Percentiles rank a stretch among this genome's conserved stretches.
phyloP scores from a whole-genome alignment of 2,888 invertebrate genomes.

The Arrhopalites spinosus region DNA sequence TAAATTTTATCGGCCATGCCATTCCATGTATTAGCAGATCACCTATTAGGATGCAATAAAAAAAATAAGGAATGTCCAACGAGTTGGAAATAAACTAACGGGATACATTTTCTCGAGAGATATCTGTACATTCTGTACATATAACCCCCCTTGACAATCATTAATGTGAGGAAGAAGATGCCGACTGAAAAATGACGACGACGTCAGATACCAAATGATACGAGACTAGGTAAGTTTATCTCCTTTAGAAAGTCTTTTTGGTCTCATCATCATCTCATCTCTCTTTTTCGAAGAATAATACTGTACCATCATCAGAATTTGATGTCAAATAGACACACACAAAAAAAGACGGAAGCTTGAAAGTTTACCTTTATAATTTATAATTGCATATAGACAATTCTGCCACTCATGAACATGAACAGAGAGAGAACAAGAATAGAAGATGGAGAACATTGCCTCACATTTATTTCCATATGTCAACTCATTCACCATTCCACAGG shows the following conservation, averaged over 20 bases:
- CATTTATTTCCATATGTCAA: slow-evolving; percentile 5
- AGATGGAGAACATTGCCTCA: neutral
- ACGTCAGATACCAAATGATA: neutral
- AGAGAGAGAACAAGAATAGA: no score
- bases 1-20: no score
- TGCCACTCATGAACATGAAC: no score
- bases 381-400: neutral
- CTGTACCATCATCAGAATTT: no score
- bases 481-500: neutral
- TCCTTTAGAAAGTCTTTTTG: no score
- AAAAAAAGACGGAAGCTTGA: slow-evolving; percentile 5
- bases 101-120: neutral
- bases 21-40: slow-evolving; percentile 12
- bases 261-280: no score
- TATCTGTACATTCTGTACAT: neutral
- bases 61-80: slow-evolving; percentile 26
- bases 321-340: no score
- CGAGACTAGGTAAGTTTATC: neutral
- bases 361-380: slow-evolving; percentile 6
- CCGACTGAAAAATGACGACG: neutral
- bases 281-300: no score
- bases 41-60: slow-evolving; percentile 24
- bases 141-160: neutral
- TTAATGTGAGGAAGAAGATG: neutral
- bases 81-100: slow-evolving; percentile 18